phyloP scores from a whole-genome alignment of 2,113 vertebrate species.

The Galeopterus variegatus region DNA sequence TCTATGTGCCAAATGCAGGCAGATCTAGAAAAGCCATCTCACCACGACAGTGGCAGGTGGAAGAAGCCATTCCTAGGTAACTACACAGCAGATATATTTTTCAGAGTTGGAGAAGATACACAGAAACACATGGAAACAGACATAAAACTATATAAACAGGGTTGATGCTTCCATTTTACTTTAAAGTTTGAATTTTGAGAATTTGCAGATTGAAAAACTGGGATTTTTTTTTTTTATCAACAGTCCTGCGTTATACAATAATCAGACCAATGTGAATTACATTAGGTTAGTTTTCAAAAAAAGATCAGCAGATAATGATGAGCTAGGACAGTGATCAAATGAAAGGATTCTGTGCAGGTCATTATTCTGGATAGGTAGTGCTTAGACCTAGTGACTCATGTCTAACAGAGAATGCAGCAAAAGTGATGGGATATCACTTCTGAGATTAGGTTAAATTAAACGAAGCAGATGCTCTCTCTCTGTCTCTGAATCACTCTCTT shows the following conservation, averaged over 20 bases:
- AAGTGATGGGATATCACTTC: background rate
- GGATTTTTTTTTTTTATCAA: background rate
- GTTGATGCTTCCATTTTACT: constrained; percentile 15
- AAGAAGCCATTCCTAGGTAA: background rate
- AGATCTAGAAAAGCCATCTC: background rate
- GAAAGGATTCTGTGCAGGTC: background rate
- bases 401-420: background rate
- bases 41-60: background rate
- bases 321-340: background rate
- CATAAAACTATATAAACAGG: constrained; percentile 20
- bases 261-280: background rate
- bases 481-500: background rate
- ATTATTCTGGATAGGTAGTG: background rate
- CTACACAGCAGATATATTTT: background rate
- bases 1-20: background rate
- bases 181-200: constrained; percentile 33
- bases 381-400: background rate
- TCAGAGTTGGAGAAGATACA: background rate
- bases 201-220: constrained; percentile 10
- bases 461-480: background rate
- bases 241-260: background rate
- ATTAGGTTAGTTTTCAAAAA: background rate
- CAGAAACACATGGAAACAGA: constrained; percentile 39
- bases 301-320: background rate
- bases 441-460: background rate